Conservation (phyloP, 1,140 invertebrate species). For the Drosophila willistoni region DNA sequence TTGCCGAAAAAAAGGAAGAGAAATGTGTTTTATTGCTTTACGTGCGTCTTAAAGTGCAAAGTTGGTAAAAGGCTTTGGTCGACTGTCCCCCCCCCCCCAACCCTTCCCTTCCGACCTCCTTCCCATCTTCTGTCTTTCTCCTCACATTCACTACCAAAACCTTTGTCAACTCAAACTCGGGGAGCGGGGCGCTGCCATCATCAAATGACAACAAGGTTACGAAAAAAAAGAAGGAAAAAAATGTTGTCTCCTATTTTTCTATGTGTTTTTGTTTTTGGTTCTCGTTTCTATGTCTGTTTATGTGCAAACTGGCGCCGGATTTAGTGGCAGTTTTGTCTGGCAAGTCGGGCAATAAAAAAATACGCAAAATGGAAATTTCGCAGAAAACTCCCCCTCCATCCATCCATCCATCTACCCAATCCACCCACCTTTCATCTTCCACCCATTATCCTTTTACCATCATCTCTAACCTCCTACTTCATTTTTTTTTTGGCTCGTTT, state of each 20-base stretch:
- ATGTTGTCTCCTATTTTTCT: slow-evolving; percentile 37
- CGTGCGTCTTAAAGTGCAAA: slow-evolving; percentile 54
- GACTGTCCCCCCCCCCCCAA: not conserved
- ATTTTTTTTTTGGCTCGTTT: not conserved
- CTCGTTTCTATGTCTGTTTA: slow-evolving; percentile 50
- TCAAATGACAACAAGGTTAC: slow-evolving; percentile 38
- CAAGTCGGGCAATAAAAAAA: slow-evolving; percentile 64
- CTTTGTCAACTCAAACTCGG: slow-evolving; percentile 28
- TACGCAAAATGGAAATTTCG: slow-evolving; percentile 36
- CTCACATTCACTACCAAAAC: slow-evolving; percentile 13
- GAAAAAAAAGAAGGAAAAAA: slow-evolving; percentile 1
- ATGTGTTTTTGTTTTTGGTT: slow-evolving; percentile 34
- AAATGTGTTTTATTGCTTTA: slow-evolving; percentile 44
- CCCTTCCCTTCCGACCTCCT: not conserved
- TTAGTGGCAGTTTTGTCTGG: slow-evolving; percentile 74
- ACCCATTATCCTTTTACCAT: not conserved
- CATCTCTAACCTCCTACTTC: not conserved
- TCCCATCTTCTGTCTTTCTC: not conserved
- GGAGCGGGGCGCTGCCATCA: slow-evolving; percentile 19
- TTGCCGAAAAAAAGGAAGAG: slow-evolving; percentile 23
- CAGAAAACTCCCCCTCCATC: not conserved
- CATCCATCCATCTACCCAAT: not conserved
- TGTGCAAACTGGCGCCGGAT: slow-evolving; percentile 73
- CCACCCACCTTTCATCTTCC: not conserved
- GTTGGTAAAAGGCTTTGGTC: slow-evolving; percentile 36